Evolutionary conservation across 1,140 invertebrate species (phyloP), one percentile per base, ranked within the genome.

Genomic region (Drosophila erecta): DNA sequence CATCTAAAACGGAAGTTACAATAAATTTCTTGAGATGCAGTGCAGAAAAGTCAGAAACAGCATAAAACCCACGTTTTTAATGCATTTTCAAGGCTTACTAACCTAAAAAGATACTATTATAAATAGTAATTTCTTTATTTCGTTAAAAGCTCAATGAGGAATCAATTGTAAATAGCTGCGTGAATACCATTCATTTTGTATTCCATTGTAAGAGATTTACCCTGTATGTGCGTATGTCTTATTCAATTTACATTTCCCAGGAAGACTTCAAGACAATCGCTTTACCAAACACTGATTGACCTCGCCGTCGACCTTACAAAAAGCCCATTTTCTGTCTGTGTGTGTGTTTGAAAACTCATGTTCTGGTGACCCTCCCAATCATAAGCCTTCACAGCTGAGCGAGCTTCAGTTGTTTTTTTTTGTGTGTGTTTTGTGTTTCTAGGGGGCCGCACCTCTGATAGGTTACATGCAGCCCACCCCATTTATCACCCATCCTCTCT

Each of bases 231-330:
- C 14, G 10, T 3, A n/a, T n/a, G 20, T 60, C 50, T 61, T 12
- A 20, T 20, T 40, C 41, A 59, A 41, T 58, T 61, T 59, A 15
- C 15, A 33, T 33, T 61, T 61, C 54, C 54, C 53, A 41, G 53
- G 17, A 58, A 61, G 54, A 14, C 51, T 33, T n/a, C 51, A 60
- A 60, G 50, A 77, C 79, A 78, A 78, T 69, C 58, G 79, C 38
- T 70, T 69, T 81, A 74, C 40, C 66, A 74, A 77, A 60, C 74
- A 71, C 58, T 79, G 59, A 66, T 76, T 85, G 76, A 85, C 81
- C 76, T 84, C 81, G 81, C 58, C 65, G 79, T 57, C 78, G 81
- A 86, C 81, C 81, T 86, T 76, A 83, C 80, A 71, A 83, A 83
- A 53, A 79, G 65, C 75, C 75, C 79, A 57, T 76, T 30, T 30